A percentile compares a stretch with the other conserved stretches of the same genome.
phyloP scores from a whole-genome alignment of 2,797 vertebrate species.

The Poecilia wingei region DNA sequence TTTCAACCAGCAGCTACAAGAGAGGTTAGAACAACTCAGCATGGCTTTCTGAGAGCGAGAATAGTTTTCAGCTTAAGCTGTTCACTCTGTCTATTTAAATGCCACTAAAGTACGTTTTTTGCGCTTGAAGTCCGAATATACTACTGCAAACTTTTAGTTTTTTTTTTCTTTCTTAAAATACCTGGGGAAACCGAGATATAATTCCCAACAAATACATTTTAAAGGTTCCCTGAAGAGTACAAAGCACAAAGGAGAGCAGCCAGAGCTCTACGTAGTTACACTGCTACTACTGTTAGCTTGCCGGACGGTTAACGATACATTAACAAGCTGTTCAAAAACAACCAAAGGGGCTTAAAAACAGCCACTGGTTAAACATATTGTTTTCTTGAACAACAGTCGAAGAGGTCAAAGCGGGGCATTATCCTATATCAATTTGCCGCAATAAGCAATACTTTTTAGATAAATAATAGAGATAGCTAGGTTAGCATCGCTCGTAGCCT shows the following conservation, averaged over 20 bases:
- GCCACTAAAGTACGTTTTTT: background rate
- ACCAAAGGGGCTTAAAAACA: background rate
- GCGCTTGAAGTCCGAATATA: background rate
- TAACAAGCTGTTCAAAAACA: background rate
- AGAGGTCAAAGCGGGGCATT: background rate
- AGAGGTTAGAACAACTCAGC: background rate
- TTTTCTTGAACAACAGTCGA: rapidly evolving
- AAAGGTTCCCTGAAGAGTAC: conserved; percentile 18
- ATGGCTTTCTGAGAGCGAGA: background rate
- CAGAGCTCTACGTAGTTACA: conserved; percentile 32
- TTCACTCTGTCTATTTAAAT: background rate
- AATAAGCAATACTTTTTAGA: conserved; percentile 24
- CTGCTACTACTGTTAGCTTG: conserved; percentile 58
- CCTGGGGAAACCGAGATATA: background rate
- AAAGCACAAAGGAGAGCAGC: conserved; percentile 69
- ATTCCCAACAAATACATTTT: background rate
- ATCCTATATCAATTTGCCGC: background rate
- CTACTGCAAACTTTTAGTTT: background rate
- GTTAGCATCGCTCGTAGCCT: conserved; percentile 62
- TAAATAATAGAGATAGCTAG: conserved; percentile 59
- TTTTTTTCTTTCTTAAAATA: background rate
- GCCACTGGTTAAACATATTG: rapidly evolving
- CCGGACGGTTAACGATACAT: conserved; percentile 28
- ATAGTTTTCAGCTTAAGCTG: conserved; percentile 1
- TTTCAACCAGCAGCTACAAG: background rate